Conservation (phyloP, 2,113 vertebrate genomes). For the Upupa epops region DNA sequence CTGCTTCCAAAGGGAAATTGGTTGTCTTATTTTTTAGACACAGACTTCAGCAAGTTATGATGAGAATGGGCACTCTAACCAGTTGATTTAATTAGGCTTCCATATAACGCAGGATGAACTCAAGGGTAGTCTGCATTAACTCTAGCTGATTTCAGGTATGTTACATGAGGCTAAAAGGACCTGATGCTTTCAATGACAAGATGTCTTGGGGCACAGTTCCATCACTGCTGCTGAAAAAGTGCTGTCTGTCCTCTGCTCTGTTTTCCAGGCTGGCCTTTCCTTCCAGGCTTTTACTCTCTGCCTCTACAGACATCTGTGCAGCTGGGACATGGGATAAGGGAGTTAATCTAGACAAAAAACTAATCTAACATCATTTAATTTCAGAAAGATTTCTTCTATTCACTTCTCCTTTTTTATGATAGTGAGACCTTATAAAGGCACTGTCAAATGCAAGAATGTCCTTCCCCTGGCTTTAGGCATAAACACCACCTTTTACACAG, state of each 20-base stretch:
- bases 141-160: not conserved
- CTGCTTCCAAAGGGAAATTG: not conserved
- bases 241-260: not conserved
- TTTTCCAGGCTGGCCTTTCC: not conserved
- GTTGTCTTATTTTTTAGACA: not conserved
- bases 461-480: not conserved
- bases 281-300: not conserved
- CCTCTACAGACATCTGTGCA: not conserved
- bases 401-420: not conserved
- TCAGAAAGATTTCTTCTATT: not conserved
- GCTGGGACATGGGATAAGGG: not conserved
- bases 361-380: not conserved
- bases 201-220: not conserved
- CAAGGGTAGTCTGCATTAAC: not conserved
- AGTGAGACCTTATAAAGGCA: not conserved
- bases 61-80: not conserved
- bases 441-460: not conserved
- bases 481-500: not conserved
- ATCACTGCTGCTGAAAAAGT: not conserved
- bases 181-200: not conserved
- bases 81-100: constrained; percentile 2
- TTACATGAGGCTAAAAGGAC: not conserved
- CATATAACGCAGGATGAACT: not conserved
- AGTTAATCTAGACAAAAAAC: constrained; percentile 6
- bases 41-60: not conserved